phyloP scores from a whole-genome alignment of 2,113 vertebrate genomes.

The Clarias batrachus region DNA sequence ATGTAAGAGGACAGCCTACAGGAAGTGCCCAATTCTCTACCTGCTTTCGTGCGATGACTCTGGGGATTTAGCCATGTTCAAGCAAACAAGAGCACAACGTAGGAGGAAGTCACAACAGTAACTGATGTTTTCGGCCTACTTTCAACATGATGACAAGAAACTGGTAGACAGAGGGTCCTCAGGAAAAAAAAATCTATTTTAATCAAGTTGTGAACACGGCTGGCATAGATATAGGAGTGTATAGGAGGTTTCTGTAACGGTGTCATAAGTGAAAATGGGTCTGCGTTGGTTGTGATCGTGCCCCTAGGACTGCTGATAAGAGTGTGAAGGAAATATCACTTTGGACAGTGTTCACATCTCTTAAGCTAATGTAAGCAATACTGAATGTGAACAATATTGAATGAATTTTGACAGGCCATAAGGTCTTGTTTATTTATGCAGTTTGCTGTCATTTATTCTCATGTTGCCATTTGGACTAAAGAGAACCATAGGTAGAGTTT shows the following conservation, averaged over 20 bases:
- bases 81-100: constrained; percentile 17
- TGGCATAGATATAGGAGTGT: constrained; percentile 6
- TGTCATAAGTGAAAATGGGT: not conserved
- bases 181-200: constrained; percentile 23
- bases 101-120: constrained; percentile 31
- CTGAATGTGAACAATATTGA: not conserved
- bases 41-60: constrained; percentile 17
- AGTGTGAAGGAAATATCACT: not conserved
- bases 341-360: constrained; percentile 8
- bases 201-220: not conserved
- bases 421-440: not conserved
- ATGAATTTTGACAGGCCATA: not conserved
- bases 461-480: not conserved
- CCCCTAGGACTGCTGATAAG: not conserved
- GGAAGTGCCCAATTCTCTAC: not conserved
- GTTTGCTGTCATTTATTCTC: not conserved
- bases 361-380: not conserved
- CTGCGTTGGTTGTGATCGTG: constrained; percentile 12
- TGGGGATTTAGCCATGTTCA: constrained; percentile 17
- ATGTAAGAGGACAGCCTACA: constrained; percentile 40
- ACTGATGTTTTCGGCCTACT: constrained; percentile 37
- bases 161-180: constrained; percentile 12
- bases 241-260: not conserved
- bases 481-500: not conserved
- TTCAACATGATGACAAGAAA: constrained; percentile 29